Percentiles rank a stretch among this genome's conserved stretches.
phyloP scores from a whole-genome alignment of 2,888 invertebrate genomes.

The Digitonthophagus gazella region DNA sequence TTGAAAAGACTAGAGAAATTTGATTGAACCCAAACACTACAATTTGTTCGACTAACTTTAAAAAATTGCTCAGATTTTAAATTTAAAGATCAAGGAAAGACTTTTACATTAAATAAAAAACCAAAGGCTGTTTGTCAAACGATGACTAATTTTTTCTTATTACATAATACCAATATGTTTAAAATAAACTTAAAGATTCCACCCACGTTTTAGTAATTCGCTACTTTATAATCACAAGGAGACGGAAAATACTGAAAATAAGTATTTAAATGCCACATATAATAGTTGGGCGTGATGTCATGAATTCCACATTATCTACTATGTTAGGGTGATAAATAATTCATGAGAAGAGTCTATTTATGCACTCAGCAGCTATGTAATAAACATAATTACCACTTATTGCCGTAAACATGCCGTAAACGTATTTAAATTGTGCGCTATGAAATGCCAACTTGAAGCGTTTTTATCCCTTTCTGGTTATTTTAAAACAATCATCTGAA shows the following conservation, averaged over 20 bases:
- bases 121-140: too few species aligned
- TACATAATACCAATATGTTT: too few species aligned
- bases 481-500: not conserved
- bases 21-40: too few species aligned
- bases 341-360: not conserved
- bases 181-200: too few species aligned
- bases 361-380: not conserved
- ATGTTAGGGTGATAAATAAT: not conserved
- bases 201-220: not conserved
- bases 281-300: not conserved
- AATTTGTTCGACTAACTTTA: too few species aligned
- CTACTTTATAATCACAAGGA: not conserved
- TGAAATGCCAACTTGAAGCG: not conserved
- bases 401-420: not conserved
- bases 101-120: too few species aligned
- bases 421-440: not conserved
- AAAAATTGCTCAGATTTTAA: too few species aligned
- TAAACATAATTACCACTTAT: not conserved
- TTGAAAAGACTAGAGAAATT: too few species aligned
- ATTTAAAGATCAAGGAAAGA: too few species aligned
- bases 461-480: not conserved
- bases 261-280: not conserved
- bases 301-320: not conserved
- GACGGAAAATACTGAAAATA: not conserved
- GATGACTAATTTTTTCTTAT: too few species aligned